Percentiles rank a stretch among this genome's conserved stretches.
phyloP scores from a whole-genome alignment of 2,797 vertebrate species.

The Amphiprion clarkii region DNA sequence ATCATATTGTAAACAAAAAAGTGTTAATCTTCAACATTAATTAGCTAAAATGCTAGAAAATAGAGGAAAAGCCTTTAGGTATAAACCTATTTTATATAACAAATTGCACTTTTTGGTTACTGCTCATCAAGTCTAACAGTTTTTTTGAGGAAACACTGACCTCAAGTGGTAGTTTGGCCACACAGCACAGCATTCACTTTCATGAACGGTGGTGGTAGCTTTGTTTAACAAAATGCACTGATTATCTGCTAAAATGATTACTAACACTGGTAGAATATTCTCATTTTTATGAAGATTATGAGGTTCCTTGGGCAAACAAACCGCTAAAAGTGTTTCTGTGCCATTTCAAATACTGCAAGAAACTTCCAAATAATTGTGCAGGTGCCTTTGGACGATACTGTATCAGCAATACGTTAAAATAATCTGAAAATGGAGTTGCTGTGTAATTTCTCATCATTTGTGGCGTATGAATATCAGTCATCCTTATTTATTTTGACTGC shows the following conservation, averaged over 20 bases:
- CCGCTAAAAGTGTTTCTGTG: no score
- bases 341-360: no score
- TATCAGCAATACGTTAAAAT: no score
- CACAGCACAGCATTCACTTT: background rate
- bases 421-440: no score
- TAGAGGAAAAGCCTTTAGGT: background rate
- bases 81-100: background rate
- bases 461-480: no score
- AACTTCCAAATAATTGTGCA: no score
- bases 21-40: no score
- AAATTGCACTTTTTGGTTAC: background rate
- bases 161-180: slow-evolving; percentile 51
- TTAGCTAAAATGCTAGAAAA: background rate
- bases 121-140: background rate
- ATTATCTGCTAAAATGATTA: background rate
- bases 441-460: no score
- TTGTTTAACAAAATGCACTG: background rate
- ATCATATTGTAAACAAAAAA: no score
- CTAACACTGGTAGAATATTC: background rate
- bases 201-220: background rate
- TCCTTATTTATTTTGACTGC: no score
- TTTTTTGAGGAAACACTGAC: slow-evolving; percentile 62
- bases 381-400: no score
- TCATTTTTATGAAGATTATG: background rate
- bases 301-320: no score